Percentiles rank a stretch among this genome's conserved stretches.
phyloP scores from a whole-genome alignment of 2,113 vertebrate species.

The Nesospiza acunhae region DNA sequence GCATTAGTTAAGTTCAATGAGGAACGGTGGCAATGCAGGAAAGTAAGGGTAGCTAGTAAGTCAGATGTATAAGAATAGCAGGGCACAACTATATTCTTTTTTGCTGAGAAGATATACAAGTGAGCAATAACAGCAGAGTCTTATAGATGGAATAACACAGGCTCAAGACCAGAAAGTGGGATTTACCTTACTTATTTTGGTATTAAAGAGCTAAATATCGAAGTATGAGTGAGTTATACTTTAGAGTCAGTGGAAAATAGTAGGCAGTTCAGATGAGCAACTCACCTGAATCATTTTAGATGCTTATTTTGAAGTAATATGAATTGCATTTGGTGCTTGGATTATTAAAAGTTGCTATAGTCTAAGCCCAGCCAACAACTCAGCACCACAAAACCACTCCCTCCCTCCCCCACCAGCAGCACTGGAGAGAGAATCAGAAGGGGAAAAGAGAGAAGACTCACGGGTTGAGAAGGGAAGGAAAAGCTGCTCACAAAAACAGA shows the following conservation, averaged over 20 bases:
- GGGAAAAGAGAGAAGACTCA: neutral
- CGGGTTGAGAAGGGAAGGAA: neutral
- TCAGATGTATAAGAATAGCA: neutral
- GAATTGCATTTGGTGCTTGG: neutral
- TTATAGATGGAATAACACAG: neutral
- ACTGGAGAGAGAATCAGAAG: fast-evolving
- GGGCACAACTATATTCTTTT: neutral
- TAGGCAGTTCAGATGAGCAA: neutral
- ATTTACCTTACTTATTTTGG: neutral
- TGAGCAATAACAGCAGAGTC: neutral
- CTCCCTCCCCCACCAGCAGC: neutral
- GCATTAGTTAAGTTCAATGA: neutral
- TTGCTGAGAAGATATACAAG: neutral
- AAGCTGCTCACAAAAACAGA: neutral
- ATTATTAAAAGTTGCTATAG: neutral
- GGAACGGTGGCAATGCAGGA: neutral
- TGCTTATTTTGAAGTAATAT: neutral
- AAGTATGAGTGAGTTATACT: neutral
- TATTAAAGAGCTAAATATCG: neutral
- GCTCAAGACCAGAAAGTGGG: neutral
- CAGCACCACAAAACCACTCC: neutral
- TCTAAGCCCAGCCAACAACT: neutral
- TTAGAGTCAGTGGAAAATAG: neutral
- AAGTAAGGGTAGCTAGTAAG: neutral
- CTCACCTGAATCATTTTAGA: neutral